Evolutionary conservation across 2,113 vertebrate species (phyloP).

Genomic region (Amphilophus citrinellus): DNA sequence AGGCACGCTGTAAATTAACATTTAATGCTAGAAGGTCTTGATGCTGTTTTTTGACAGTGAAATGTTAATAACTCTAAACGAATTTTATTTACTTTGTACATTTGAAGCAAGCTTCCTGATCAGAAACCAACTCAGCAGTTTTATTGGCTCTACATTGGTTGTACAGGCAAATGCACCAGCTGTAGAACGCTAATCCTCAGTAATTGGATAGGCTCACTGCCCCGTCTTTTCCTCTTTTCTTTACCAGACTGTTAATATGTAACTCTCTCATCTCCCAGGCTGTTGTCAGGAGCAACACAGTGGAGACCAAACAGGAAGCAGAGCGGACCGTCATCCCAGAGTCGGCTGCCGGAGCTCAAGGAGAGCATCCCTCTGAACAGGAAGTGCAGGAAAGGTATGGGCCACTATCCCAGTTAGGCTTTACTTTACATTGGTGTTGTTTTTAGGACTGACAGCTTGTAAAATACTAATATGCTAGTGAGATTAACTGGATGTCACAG

Average conservation of each 20-base stretch:
- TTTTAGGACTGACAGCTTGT: not conserved
- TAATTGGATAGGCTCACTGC: constrained; percentile 64
- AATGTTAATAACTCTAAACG: not conserved
- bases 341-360: constrained; percentile 5
- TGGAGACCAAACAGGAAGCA: constrained; percentile 65
- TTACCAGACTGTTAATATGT: constrained; percentile 25
- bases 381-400: constrained; percentile 59
- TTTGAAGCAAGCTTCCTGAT: constrained; percentile 9
- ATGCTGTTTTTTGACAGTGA: not conserved
- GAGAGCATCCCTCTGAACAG: constrained; percentile 28
- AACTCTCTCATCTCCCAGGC: constrained; percentile 51
- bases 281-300: constrained; percentile 48
- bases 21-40: not conserved
- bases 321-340: constrained; percentile 62
- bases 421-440: not conserved
- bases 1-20: not conserved
- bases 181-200: constrained; percentile 65
- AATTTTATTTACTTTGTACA: constrained; percentile 16
- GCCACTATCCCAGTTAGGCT: not conserved
- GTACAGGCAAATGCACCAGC: constrained; percentile 34
- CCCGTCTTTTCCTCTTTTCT: constrained; percentile 34
- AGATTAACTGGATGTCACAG: not conserved
- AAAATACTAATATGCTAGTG: not conserved
- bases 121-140: constrained; percentile 9
- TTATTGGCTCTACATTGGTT: constrained; percentile 54